Conservation (phyloP, 2,888 invertebrate species). For the Phaonia tiefii region DNA sequence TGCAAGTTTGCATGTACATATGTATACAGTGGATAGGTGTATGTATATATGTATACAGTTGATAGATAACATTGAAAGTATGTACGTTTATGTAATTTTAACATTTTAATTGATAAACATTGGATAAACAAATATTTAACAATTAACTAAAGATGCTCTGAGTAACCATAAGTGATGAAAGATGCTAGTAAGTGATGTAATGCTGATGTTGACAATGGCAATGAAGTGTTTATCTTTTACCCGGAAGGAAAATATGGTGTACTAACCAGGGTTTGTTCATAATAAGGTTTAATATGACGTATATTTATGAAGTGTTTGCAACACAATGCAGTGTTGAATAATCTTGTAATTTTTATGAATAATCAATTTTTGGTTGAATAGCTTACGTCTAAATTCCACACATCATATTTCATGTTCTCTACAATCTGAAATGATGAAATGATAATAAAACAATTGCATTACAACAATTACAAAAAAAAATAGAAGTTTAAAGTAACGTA, state of each 20-base stretch:
- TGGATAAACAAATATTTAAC: conserved; percentile 74
- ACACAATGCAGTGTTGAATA: no score
- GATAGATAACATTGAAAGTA: conserved; percentile 19
- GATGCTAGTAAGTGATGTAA: neutral
- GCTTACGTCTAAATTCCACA: no score
- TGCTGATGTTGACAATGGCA: neutral
- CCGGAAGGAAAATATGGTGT: conserved; percentile 17
- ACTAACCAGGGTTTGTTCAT: no score
- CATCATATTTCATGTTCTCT: no score
- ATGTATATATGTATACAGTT: neutral
- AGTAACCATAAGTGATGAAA: conserved; percentile 41
- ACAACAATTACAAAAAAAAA: no score
- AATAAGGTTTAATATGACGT: no score
- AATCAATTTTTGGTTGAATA: no score
- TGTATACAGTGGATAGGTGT: neutral
- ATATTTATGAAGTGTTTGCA: no score
- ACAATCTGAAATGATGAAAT: no score
- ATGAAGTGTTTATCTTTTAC: neutral
- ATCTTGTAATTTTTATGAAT: no score
- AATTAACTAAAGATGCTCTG: conserved; percentile 70
- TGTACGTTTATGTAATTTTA: conserved; percentile 36
- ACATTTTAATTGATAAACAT: conserved; percentile 74
- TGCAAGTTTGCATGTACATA: conserved; percentile 44
- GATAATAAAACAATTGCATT: no score
- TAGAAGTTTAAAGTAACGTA: no score